Evolutionary conservation across 2,888 invertebrate genomes (phyloP).

Genomic region (Lottia scabra): DNA sequence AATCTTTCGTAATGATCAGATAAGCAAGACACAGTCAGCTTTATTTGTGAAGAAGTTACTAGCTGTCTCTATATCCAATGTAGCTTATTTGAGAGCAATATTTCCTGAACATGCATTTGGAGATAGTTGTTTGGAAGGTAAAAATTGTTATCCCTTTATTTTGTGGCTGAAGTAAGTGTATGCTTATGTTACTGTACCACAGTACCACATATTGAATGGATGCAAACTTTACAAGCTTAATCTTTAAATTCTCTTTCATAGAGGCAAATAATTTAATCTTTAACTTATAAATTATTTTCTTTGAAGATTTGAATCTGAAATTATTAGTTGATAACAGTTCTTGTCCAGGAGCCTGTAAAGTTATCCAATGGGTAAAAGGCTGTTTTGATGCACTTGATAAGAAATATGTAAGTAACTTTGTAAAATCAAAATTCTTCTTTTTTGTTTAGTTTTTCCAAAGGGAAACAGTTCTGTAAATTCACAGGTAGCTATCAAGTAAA

Average conservation of each 20-base stretch:
- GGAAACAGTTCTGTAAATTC: background rate
- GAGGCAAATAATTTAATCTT: too few species aligned
- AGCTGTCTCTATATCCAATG: conserved; percentile 69
- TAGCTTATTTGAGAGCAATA: conserved; percentile 69
- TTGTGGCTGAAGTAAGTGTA: too few species aligned
- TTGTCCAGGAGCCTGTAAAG: conserved; percentile 66
- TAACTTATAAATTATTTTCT: background rate
- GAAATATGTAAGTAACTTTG: conserved; percentile 68
- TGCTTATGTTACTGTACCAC: too few species aligned
- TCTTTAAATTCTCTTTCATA: too few species aligned
- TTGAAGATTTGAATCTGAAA: conserved; percentile 65
- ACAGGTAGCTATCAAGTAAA: too few species aligned
- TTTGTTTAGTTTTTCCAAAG: background rate
- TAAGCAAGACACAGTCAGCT: conserved; percentile 65
- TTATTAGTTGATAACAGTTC: conserved; percentile 64
- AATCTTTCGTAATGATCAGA: conserved; percentile 67
- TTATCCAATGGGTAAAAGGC: conserved; percentile 70
- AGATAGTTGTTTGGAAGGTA: conserved; percentile 69
- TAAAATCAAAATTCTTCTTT: background rate
- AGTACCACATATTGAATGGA: too few species aligned
- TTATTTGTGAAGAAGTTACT: conserved; percentile 70
- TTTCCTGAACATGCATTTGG: conserved; percentile 71
- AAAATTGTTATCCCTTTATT: too few species aligned
- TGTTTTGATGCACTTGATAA: conserved; percentile 71
- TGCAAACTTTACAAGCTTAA: too few species aligned